Evolutionary conservation across 2,888 invertebrate species (phyloP).

Genomic region (Uloborus plumipes): DNA sequence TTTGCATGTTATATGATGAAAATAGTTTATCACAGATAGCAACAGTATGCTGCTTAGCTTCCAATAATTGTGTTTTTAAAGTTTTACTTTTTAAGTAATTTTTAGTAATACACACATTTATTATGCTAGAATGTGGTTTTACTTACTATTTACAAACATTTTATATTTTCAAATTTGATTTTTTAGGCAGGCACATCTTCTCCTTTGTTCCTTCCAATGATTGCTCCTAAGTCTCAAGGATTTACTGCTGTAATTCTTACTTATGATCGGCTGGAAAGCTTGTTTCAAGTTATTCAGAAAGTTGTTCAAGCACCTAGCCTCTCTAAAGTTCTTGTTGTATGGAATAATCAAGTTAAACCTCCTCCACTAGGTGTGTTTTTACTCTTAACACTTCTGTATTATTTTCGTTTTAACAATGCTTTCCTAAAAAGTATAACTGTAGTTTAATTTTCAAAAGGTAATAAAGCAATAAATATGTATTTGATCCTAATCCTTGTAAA

Average conservation of each 20-base stretch:
- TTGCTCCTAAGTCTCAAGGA: conserved; percentile 87
- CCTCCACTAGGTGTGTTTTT: conserved; percentile 86
- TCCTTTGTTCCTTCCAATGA: conserved; percentile 84
- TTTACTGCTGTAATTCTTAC: conserved; percentile 97
- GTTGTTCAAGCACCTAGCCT: conserved; percentile 89
- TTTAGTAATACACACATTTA: neutral
- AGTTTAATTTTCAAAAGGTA: neutral
- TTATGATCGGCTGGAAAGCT: conserved; percentile 90
- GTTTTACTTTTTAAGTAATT: no score
- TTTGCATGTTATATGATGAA: no score
- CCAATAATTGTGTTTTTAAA: no score
- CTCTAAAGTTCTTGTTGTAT: conserved; percentile 91
- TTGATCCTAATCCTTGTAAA: no score
- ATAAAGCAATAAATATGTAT: no score
- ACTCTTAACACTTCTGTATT: conserved; percentile 17
- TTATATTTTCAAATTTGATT: neutral
- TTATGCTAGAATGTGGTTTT: neutral
- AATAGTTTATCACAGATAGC: no score
- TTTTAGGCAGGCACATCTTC: conserved; percentile 63
- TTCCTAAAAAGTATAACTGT: neutral
- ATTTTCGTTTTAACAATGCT: neutral
- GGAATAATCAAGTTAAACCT: conserved; percentile 94
- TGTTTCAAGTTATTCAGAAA: conserved; percentile 87
- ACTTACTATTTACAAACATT: neutral
- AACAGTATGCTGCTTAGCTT: no score